phyloP scores from a whole-genome alignment of 2,113 vertebrate genomes.

The Psettodes erumei region DNA sequence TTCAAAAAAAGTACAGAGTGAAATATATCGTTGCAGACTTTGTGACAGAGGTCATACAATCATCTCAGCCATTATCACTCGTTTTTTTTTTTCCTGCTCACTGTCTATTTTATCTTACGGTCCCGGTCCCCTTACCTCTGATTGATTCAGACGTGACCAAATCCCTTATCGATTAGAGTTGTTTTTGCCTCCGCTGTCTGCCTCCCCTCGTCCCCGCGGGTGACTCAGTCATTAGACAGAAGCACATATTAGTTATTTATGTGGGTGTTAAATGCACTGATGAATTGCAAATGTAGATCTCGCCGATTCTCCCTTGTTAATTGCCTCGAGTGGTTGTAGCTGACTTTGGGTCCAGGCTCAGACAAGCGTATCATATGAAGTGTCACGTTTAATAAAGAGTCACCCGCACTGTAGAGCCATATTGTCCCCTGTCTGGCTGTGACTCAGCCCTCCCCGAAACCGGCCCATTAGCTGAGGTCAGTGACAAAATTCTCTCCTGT shows the following conservation, averaged over 20 bases:
- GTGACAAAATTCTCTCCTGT: conserved; percentile 15
- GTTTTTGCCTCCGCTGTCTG: conserved; percentile 30
- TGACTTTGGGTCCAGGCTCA: conserved; percentile 54
- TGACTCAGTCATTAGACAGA: conserved; percentile 67
- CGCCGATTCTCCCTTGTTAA: conserved; percentile 54
- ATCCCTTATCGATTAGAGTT: conserved; percentile 59
- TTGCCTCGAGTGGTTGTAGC: conserved; percentile 33
- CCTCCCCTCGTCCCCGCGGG: conserved; percentile 36
- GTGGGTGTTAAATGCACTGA: conserved; percentile 64
- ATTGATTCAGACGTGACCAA: conserved; percentile 56
- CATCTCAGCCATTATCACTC: conserved; percentile 31
- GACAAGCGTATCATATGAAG: conserved; percentile 55
- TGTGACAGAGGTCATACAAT: not conserved
- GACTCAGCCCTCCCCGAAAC: conserved; percentile 55
- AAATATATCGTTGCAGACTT: conserved; percentile 51
- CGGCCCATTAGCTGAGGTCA: conserved; percentile 60
- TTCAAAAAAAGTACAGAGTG: conserved; percentile 53
- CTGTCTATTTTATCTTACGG: conserved; percentile 37
- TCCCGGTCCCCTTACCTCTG: conserved; percentile 39
- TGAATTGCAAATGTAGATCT: conserved; percentile 66
- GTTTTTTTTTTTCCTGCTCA: conserved; percentile 15
- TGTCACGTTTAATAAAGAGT: conserved; percentile 69
- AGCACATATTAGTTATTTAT: conserved; percentile 76
- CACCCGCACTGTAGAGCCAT: conserved; percentile 42
- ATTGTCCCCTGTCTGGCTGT: conserved; percentile 62